A percentile compares a stretch with the other conserved stretches of the same genome.
Evolutionary conservation across 2,888 invertebrate genomes (phyloP).

Genomic region (Polydrusus tereticollis): DNA sequence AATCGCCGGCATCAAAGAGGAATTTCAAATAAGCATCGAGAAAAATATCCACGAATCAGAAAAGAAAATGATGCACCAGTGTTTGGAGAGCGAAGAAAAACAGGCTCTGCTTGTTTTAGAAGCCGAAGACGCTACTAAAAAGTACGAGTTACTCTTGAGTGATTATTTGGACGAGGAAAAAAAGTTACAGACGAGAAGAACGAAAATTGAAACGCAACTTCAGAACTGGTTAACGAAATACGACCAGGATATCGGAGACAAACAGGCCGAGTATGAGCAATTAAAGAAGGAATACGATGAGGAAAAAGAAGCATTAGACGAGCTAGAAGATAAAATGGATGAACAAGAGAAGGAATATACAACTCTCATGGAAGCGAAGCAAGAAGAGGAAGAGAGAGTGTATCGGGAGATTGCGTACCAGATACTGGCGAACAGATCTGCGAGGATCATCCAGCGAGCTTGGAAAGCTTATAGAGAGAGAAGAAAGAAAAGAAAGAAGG

Average conservation of each 20-base stretch:
- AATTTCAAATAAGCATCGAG: conserved; percentile 52
- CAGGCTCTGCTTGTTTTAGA: conserved; percentile 70
- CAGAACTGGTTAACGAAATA: conserved; percentile 73
- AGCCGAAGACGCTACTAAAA: conserved; percentile 65
- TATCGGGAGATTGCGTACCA: conserved; percentile 68
- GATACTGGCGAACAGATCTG: conserved; percentile 56
- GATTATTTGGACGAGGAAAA: conserved; percentile 70
- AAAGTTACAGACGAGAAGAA: conserved; percentile 69
- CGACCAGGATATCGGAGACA: conserved; percentile 73
- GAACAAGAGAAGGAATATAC: conserved; percentile 71
- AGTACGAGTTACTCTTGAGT: conserved; percentile 67
- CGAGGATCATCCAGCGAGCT: conserved; percentile 64
- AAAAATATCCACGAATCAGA: conserved; percentile 56
- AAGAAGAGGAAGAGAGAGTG: conserved; percentile 71
- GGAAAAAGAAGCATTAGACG: conserved; percentile 67
- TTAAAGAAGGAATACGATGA: conserved; percentile 68
- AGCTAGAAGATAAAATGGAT: conserved; percentile 68
- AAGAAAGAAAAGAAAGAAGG: conserved; percentile 52
- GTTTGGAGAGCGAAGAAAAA: conserved; percentile 67
- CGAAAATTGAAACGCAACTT: conserved; percentile 72
- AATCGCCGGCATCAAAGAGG: conserved; percentile 53
- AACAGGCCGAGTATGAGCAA: conserved; percentile 71
- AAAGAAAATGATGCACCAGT: conserved; percentile 69
- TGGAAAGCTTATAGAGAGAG: conserved; percentile 59
- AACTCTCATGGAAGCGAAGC: conserved; percentile 72